phyloP scores from a whole-genome alignment of 2,888 invertebrate genomes.

The Scaptomyza cyrtandrae region DNA sequence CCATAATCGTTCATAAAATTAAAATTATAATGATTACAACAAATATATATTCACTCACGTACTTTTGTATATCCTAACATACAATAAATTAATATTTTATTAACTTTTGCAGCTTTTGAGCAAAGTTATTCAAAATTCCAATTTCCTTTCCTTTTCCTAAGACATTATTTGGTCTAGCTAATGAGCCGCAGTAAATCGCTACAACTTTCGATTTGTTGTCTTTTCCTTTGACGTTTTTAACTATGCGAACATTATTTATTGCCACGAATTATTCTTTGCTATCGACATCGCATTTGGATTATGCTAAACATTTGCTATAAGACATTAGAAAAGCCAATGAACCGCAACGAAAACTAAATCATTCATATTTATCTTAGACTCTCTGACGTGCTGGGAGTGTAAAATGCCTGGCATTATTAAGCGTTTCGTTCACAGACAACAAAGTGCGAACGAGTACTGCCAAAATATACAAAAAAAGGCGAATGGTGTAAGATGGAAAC shows the following conservation, averaged over 20 bases:
- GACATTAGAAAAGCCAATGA: conserved; percentile 67
- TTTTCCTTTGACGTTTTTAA: not conserved
- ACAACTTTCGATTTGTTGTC: conserved; percentile 26
- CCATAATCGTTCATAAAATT: not conserved
- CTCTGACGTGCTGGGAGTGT: conserved; percentile 23
- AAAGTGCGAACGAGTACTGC: conserved; percentile 47
- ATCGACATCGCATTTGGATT: conserved; percentile 54
- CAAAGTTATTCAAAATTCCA: not conserved
- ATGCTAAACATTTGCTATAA: conserved; percentile 66
- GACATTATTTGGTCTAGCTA: not conserved
- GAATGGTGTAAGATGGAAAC: conserved; percentile 67
- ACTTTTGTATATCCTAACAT: too few species aligned
- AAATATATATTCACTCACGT: too few species aligned
- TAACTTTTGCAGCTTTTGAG: too few species aligned
- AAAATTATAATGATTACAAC: too few species aligned
- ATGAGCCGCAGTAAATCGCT: conserved; percentile 34
- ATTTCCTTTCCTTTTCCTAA: too few species aligned
- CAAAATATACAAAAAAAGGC: conserved; percentile 31
- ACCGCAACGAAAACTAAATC: conserved; percentile 64
- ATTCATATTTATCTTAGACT: conserved; percentile 53
- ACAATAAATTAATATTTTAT: too few species aligned
- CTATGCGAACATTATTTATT: conserved; percentile 51
- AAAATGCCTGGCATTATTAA: conserved; percentile 6
- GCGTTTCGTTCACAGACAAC: conserved; percentile 6
- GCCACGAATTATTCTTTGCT: conserved; percentile 47